Evolutionary conservation across 2,113 vertebrate species (phyloP).

Genomic region (Phylloscopus whistleri): DNA sequence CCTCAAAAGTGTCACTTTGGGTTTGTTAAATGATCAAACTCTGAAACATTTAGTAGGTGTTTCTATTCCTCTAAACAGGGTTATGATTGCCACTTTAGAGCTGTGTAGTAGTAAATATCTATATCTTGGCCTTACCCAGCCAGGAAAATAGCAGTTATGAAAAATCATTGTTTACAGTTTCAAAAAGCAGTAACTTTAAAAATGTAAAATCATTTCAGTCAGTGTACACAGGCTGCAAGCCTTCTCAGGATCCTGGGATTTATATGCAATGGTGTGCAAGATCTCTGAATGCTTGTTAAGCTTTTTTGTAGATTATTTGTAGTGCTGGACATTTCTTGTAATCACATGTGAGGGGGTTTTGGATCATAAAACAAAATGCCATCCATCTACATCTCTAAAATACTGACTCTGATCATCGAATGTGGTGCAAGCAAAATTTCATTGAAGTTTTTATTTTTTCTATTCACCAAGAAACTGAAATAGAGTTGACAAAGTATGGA

Average conservation of each 20-base stretch:
- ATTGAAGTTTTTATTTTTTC: background rate
- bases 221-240: background rate
- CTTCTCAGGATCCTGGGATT: background rate
- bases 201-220: background rate
- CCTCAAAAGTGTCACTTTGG: background rate
- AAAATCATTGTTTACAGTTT: background rate
- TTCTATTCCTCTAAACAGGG: constrained; percentile 5
- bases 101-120: background rate
- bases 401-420: background rate
- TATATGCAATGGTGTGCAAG: background rate
- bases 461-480: constrained; percentile 19
- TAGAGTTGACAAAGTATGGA: background rate
- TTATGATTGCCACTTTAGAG: background rate
- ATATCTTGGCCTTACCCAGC: background rate
- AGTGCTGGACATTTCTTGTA: background rate
- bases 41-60: background rate
- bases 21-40: background rate
- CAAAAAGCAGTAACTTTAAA: background rate
- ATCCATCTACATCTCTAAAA: background rate
- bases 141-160: background rate
- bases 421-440: background rate
- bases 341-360: background rate
- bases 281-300: background rate
- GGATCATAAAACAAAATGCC: background rate
- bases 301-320: background rate